Evolutionary conservation across 2,888 invertebrate species (phyloP).

Genomic region (Cheilosia grossa): DNA sequence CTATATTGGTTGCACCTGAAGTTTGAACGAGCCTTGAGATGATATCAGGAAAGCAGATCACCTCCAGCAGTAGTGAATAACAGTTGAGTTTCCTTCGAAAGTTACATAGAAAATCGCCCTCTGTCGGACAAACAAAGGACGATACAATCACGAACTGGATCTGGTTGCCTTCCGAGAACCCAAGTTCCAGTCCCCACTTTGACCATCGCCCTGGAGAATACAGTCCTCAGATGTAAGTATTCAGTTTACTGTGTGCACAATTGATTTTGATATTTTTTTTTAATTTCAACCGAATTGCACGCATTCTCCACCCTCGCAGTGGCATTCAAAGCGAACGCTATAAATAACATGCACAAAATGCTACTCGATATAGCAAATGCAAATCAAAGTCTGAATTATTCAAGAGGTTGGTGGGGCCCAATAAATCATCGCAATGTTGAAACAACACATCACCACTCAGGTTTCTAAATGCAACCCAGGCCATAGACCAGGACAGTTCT

Average conservation of each 20-base stretch:
- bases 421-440: constrained; percentile 67
- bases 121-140: no score
- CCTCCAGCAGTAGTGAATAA: no score
- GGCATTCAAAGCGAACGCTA: neutral
- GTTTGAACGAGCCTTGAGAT: no score
- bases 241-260: neutral
- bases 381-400: constrained; percentile 67
- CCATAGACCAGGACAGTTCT: constrained; percentile 49
- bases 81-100: no score
- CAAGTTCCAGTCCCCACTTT: no score
- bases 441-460: constrained; percentile 9
- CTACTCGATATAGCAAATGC: constrained; percentile 63
- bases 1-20: no score
- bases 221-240: no score
- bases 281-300: constrained; percentile 13
- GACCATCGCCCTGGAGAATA: no score
- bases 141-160: no score
- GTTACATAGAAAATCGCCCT: no score
- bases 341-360: constrained; percentile 2
- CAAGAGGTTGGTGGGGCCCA: constrained; percentile 55
- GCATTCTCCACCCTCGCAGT: constrained; percentile 1
- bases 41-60: no score
- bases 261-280: neutral
- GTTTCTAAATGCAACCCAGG: constrained; percentile 9
- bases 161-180: no score